phyloP scores from a whole-genome alignment of 1,140 invertebrate genomes.

The Drosophila yakuba region DNA sequence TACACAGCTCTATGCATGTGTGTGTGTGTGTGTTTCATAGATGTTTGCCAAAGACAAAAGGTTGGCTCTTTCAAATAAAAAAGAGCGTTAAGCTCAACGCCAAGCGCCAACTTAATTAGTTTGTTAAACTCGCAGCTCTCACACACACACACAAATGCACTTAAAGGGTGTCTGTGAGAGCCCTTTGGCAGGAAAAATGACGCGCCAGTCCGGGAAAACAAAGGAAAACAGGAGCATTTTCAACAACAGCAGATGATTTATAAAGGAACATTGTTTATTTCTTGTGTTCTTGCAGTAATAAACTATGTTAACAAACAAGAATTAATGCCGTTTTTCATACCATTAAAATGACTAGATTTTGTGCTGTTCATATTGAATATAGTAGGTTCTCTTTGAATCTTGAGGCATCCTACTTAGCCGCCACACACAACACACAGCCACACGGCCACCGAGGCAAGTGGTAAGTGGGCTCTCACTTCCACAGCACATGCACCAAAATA shows the following conservation, averaged over 20 bases:
- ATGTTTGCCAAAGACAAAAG: conserved; percentile 51
- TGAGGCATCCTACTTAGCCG: not conserved
- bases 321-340: not conserved
- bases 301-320: not conserved
- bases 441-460: conserved; percentile 10
- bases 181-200: conserved; percentile 2
- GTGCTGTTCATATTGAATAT: no score
- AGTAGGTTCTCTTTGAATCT: not conserved
- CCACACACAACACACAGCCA: no score
- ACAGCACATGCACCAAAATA: conserved; percentile 6
- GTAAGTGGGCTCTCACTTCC: conserved; percentile 27
- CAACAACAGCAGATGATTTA: not conserved
- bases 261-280: not conserved
- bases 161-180: conserved; percentile 32
- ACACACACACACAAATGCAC: conserved; percentile 5
- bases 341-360: no score
- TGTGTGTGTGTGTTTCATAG: conserved; percentile 23
- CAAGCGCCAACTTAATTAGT: conserved; percentile 66
- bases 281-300: not conserved
- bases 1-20: conserved; percentile 4
- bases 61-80: conserved; percentile 23
- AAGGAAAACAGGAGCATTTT: not conserved
- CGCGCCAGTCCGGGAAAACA: not conserved
- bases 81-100: conserved; percentile 54
- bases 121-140: conserved; percentile 60